Percentiles rank a stretch among this genome's conserved stretches.
Conservation (phyloP, 2,888 invertebrate species). For the Laspeyria flexula region DNA sequence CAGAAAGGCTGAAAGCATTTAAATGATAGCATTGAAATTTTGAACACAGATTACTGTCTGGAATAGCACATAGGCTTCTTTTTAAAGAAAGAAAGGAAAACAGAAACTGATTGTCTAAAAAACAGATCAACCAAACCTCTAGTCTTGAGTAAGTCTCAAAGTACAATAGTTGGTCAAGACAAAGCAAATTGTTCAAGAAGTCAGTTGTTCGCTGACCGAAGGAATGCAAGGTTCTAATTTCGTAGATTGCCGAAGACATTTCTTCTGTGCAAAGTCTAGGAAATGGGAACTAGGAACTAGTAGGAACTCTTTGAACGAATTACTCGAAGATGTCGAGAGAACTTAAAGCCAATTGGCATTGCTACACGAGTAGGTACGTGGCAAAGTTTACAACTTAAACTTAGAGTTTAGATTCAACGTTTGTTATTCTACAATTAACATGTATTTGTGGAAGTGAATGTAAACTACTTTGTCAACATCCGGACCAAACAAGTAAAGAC, state of each 20-base stretch:
- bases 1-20: no score
- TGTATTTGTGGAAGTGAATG: neutral
- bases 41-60: no score
- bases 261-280: neutral
- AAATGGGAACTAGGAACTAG: neutral
- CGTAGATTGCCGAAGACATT: neutral
- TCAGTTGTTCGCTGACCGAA: neutral
- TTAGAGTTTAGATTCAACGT: neutral
- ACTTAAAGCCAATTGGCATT: slow-evolving; percentile 6
- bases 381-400: neutral
- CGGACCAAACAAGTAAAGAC: no score
- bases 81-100: no score
- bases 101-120: no score
- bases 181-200: no score
- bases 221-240: neutral
- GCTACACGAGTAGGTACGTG: neutral
- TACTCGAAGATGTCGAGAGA: neutral
- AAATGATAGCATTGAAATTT: no score
- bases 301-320: neutral
- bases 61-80: no score
- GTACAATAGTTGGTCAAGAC: no score
- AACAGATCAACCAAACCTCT: no score
- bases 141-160: no score
- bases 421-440: neutral
- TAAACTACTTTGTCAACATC: neutral